These are phyloP conservation scores for Eubasilissa splendida DNA, from an alignment of 2,888 invertebrate genomes.

Conservation along the genomic window DNA sequence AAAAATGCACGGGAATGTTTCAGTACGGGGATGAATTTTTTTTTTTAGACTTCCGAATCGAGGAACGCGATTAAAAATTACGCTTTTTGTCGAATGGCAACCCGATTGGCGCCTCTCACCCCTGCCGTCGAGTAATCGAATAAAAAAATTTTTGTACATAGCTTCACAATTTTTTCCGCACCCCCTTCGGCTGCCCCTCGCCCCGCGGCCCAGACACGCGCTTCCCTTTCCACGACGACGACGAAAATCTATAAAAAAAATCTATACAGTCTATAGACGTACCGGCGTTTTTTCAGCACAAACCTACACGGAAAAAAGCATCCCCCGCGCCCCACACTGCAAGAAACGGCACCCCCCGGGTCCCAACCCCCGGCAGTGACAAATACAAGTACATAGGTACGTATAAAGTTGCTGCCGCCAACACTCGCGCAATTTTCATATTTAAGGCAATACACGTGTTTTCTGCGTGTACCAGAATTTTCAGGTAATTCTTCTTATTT, in stretches of 20 bases:
- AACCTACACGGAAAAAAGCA: conserved; percentile 24
- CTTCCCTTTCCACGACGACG: conserved; percentile 41
- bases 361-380: conserved; percentile 30
- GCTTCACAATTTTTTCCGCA: conserved; percentile 47
- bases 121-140: conserved; percentile 34
- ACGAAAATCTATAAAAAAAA: conserved; percentile 57
- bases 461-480: background rate
- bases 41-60: background rate
- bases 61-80: conserved; percentile 17
- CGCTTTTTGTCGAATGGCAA: background rate
- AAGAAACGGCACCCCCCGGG: background rate
- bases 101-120: conserved; percentile 32
- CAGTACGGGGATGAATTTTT: too few species aligned
- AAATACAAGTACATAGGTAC: conserved; percentile 12
- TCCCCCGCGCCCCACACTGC: conserved; percentile 20
- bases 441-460: conserved; percentile 21
- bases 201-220: conserved; percentile 35
- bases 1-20: too few species aligned
- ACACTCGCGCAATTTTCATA: conserved; percentile 4
- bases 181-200: background rate
- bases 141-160: conserved; percentile 42
- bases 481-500: conserved; percentile 31
- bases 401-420: background rate
- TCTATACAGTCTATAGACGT: conserved; percentile 39
- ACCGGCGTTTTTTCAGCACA: conserved; percentile 40